Evolutionary conservation across 2,113 vertebrate species (phyloP).

Genomic region (Rana temporaria): DNA sequence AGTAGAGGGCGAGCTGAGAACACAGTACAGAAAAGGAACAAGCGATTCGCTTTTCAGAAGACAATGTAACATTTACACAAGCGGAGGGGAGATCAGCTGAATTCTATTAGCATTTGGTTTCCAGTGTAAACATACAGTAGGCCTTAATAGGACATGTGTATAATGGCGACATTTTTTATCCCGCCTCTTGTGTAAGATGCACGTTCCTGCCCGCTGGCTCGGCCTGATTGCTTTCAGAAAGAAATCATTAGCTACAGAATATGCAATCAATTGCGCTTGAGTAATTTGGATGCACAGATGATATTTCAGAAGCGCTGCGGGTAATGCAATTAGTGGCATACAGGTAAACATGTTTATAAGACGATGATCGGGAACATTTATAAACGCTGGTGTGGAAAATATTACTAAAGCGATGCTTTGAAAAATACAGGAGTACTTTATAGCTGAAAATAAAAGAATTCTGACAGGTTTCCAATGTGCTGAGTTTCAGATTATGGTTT

Average conservation of each 20-base stretch:
- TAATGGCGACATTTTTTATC: background rate
- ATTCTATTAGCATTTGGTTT: background rate
- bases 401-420: no score
- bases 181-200: background rate
- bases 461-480: no score
- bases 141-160: background rate
- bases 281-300: slow-evolving; percentile 29
- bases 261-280: slow-evolving; percentile 44
- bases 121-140: background rate
- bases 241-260: slow-evolving; percentile 39
- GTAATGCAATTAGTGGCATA: slow-evolving; percentile 37
- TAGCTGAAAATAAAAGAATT: no score
- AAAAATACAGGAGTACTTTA: no score
- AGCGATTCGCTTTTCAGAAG: background rate
- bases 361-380: slow-evolving; percentile 10
- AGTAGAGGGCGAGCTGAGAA: background rate
- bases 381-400: background rate
- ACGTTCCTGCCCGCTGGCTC: background rate
- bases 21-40: background rate
- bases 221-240: slow-evolving; percentile 43
- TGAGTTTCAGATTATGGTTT: no score
- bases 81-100: background rate
- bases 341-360: slow-evolving; percentile 45
- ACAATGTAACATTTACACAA: slow-evolving; percentile 20
- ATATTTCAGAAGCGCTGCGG: slow-evolving; percentile 15